phyloP scores from a whole-genome alignment of 2,888 invertebrate species.

The Tipula vernalis region DNA sequence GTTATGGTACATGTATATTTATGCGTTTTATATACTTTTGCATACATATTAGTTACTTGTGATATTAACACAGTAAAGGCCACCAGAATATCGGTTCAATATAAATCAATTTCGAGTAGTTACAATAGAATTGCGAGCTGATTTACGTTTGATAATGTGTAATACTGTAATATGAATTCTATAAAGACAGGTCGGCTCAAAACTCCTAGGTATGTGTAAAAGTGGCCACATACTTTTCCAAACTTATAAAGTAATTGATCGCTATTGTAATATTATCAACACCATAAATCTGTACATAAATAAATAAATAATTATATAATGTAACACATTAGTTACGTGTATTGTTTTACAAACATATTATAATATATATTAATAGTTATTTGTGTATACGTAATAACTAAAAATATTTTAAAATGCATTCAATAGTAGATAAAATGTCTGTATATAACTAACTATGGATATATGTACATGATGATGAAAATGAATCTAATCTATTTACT shows the following conservation, averaged over 20 bases:
- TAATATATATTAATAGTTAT: background rate
- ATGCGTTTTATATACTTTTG: background rate
- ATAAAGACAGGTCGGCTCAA: background rate
- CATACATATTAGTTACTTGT: background rate
- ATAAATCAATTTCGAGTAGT: background rate
- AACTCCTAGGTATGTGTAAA: background rate
- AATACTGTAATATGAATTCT: background rate
- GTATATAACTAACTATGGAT: background rate
- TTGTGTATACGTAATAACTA: background rate
- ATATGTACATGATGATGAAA: background rate
- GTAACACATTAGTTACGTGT: background rate
- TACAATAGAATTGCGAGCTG: background rate
- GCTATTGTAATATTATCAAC: background rate
- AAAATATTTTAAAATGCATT: background rate
- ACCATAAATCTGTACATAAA: background rate
- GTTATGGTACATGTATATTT: background rate
- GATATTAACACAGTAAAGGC: background rate
- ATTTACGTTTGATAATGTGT: background rate
- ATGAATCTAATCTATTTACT: background rate
- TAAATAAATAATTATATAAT: background rate
- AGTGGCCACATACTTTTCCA: background rate
- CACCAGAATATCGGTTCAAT: background rate
- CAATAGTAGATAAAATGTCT: background rate
- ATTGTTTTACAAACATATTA: background rate
- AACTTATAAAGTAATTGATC: background rate